These are phyloP conservation scores for Apoda limacodes DNA, from an alignment of 2,888 invertebrate genomes.

Conservation along the genomic window DNA sequence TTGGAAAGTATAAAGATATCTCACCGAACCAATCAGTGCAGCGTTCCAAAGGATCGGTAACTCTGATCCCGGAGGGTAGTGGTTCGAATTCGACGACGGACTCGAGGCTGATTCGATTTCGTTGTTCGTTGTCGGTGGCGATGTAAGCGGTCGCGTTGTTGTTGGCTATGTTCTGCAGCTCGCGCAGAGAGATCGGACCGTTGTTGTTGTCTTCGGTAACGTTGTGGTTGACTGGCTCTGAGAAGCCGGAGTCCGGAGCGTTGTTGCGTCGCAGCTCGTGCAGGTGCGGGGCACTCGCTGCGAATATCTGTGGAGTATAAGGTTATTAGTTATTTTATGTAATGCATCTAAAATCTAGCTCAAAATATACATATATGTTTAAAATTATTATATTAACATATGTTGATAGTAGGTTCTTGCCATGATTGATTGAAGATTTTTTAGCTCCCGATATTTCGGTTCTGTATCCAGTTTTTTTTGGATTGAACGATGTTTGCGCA, in stretches of 20 bases:
- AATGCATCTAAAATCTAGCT: not conserved
- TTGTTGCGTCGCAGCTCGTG: constrained; percentile 49
- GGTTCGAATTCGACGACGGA: constrained; percentile 60
- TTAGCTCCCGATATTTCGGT: too few relatives aligned
- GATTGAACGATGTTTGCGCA: too few relatives aligned
- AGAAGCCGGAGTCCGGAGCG: constrained; percentile 55
- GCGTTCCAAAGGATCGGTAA: constrained; percentile 47
- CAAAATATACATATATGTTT: not conserved
- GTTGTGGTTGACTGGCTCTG: constrained; percentile 57
- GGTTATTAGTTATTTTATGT: not conserved
- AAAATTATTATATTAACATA: too few relatives aligned
- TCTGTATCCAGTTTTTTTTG: too few relatives aligned
- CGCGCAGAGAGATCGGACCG: constrained; percentile 64
- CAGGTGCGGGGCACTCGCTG: constrained; percentile 50
- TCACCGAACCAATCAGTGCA: constrained; percentile 61
- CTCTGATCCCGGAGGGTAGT: constrained; percentile 41
- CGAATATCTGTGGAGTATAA: constrained; percentile 44
- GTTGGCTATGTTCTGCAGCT: constrained; percentile 70
- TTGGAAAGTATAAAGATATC: too few relatives aligned
- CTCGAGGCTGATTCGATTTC: constrained; percentile 51
- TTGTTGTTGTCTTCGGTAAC: constrained; percentile 67
- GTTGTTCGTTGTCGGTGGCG: constrained; percentile 59
- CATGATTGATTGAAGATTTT: too few relatives aligned
- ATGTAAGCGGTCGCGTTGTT: constrained; percentile 67
- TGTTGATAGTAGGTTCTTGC: not conserved